phyloP scores from a whole-genome alignment of 64 coral and sea anemone species.

The Stylophora pistillata region DNA sequence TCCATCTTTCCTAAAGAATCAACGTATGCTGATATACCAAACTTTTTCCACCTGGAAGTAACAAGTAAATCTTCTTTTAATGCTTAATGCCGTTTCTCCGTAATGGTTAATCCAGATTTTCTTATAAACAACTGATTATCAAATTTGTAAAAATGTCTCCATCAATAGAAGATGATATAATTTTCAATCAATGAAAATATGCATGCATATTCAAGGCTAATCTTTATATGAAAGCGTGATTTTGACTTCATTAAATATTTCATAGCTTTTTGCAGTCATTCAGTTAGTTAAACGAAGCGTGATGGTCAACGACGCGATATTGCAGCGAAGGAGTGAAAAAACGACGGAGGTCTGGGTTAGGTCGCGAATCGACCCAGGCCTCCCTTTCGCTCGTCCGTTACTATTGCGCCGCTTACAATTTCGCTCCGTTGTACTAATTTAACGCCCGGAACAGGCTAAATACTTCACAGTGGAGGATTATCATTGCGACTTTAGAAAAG shows the following conservation, averaged over 20 bases:
- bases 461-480: neutral
- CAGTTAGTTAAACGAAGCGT: too few relatives aligned
- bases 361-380: too few relatives aligned
- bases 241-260: conserved; percentile 29
- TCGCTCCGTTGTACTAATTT: too few relatives aligned
- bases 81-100: neutral
- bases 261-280: neutral
- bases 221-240: neutral
- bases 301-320: too few relatives aligned
- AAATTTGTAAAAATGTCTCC: conserved; percentile 15
- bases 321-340: too few relatives aligned
- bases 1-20: too few relatives aligned
- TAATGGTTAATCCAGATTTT: neutral
- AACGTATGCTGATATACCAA: neutral
- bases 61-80: neutral
- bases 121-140: conserved; percentile 10
- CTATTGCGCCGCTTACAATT: too few relatives aligned
- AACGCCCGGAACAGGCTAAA: too few relatives aligned
- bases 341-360: too few relatives aligned
- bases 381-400: too few relatives aligned
- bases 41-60: neutral
- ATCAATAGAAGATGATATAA: conserved; percentile 11
- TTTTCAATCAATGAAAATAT: conserved; percentile 16
- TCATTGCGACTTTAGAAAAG: neutral
- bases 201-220: conserved; percentile 31